These are phyloP conservation scores for Eupithecia vulgata DNA, from an alignment of 2,888 invertebrate species.

Conservation along the genomic window DNA sequence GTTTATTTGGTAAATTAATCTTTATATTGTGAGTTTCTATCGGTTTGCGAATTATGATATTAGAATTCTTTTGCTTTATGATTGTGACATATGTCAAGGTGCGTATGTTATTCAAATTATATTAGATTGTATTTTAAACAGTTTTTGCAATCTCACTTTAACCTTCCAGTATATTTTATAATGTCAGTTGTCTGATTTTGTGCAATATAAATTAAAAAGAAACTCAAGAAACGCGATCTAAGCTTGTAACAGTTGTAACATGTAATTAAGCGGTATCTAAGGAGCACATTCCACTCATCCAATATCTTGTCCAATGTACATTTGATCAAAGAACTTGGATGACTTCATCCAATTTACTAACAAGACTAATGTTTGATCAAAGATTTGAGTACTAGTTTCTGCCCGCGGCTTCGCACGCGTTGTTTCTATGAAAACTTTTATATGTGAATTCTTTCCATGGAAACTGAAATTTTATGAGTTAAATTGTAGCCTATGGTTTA, in stretches of 20 bases:
- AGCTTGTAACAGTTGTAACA: too few relatives aligned
- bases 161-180: slow-evolving; percentile 6
- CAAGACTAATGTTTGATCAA: too few relatives aligned
- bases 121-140: neutral
- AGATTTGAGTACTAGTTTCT: too few relatives aligned
- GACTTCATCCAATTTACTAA: too few relatives aligned
- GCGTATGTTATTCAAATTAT: neutral
- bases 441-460: too few relatives aligned
- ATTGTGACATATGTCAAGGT: neutral
- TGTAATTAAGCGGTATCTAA: neutral
- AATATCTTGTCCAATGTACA: too few relatives aligned
- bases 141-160: neutral
- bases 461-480: too few relatives aligned
- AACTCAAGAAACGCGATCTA: neutral
- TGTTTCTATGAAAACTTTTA: too few relatives aligned
- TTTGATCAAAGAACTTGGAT: too few relatives aligned
- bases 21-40: neutral
- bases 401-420: too few relatives aligned
- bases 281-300: too few relatives aligned
- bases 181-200: neutral
- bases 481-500: too few relatives aligned
- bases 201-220: neutral
- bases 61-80: neutral
- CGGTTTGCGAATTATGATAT: neutral
- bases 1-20: neutral